Evolutionary conservation across 2,113 vertebrate genomes (phyloP), one percentile per base, ranked within the genome.

Genomic region (Athene cunicularia): DNA sequence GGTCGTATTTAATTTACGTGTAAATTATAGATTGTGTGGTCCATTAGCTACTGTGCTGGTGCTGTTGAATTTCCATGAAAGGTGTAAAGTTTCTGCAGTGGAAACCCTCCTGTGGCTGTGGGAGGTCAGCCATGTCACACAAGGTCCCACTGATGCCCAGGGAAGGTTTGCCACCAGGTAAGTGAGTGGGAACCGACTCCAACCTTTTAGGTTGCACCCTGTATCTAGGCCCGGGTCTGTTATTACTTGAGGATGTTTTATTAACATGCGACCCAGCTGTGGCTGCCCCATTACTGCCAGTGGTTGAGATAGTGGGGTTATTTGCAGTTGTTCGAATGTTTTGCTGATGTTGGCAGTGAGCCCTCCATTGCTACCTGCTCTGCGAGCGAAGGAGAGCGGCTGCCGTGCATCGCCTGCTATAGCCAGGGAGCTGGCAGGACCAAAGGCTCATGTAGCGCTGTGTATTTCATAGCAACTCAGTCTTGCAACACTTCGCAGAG

Each of bases 391-490:
- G 28, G 24, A 30, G 27, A 43, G n/a, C 0, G 2, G 45, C 41
- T 2, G 0, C 0, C 0, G 0, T 15, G 15, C 18, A 10, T 11
- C 0, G 0, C 8, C 35, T 16, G 52, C 64, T 12, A 0, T 3
- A 43, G 59, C n/a, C 1, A 1, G 74, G 77, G 43, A 49, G 33
- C 66, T 88, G 75, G 35, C 28, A 7, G 62, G 63, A 18, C 62
- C 47, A 3, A 35, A 15, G 35, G 50, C 68, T 73, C 1, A 0
- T 5, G 62, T 33, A 33, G 75, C 71, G 60, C 2, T 0, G 0
- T 5, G 47, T 27, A 1, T 5, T 1, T 19, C 41, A 11, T 2
- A 26, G 47, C n/a, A 53, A 1, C 49, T 43, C 39, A 1, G 55
- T 15, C 20, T 63, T 41, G 59, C 3, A 3, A 13, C 19, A 0